Base-by-base conservation (phyloP, 2,797 vertebrate genomes). In the Allobates femoralis region DNA sequence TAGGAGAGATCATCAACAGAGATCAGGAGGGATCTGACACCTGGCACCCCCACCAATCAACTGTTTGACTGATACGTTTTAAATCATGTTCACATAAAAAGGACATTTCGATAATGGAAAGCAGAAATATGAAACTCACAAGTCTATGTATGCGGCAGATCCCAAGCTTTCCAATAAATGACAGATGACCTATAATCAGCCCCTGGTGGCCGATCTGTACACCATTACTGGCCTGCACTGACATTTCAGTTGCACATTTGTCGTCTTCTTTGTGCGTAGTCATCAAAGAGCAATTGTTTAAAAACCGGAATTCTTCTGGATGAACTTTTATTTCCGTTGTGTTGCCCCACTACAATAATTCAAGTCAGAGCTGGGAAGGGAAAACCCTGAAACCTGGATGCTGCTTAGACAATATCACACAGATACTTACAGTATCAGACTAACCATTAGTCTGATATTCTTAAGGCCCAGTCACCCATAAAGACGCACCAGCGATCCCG, bases 231-330 rank as follows among this genome's bases (percentile, higher is more conserved):
- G 21, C 23, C 41, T 2, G 21, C 41, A n/a, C 37, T 50, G 41
- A 74, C 66, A 34, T 67, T 71, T 41, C 32, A 69, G 21, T 26
- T 26, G 60, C n/a, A 28, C 32, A 46, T 74, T 46, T 50, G 21
- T 26, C 41, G n/a, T 46, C 41, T 46, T 15, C 67, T 50, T 50
- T 50, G 41, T 50, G 37, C 32, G 11, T 3, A 41, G 26, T 41
- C 37, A 73, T 73, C 71, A 74, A 74, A n/a, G 41, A 74, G 37
- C 41, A 74, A 74, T 74, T 74, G 71, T 74, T 26, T 74, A 50
- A 41, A 21, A 21, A 73, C 21, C 41, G 69, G 26, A 46, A 46
- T 15, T 23, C 23, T 74, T 74, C 23, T 50, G 41, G 46, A 74
- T 26, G 41, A 23, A 16, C 4, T 11, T 74, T 50, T 74, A 5